These are phyloP conservation scores for Porites rus DNA, from an alignment of 92 coral and sea anemone genomes.

Conservation along the genomic window DNA sequence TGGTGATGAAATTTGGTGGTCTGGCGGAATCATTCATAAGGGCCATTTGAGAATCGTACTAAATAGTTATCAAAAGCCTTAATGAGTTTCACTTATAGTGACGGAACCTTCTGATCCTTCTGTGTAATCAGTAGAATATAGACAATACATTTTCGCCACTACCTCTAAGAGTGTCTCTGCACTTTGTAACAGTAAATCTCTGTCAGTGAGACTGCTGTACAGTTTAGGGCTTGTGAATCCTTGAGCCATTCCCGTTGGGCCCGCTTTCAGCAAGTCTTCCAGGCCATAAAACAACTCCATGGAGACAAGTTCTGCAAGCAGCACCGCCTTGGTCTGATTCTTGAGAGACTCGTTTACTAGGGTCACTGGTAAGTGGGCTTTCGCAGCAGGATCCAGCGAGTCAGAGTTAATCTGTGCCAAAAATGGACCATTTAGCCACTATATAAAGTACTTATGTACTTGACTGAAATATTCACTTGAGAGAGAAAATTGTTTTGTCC, in stretches of 20 bases:
- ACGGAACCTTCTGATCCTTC: not conserved
- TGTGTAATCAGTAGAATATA: not conserved
- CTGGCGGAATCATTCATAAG: too few species aligned
- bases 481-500: too few species aligned
- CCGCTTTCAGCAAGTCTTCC: conserved; percentile 77
- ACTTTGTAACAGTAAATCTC: conserved; percentile 82
- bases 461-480: not conserved
- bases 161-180: conserved; percentile 93
- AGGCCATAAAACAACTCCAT: conserved; percentile 91
- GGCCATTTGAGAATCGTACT: too few species aligned
- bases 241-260: conserved; percentile 53
- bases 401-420: conserved; percentile 16
- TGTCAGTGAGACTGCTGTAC: conserved; percentile 65
- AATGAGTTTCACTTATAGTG: not conserved
- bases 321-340: conserved; percentile 89
- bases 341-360: conserved; percentile 67
- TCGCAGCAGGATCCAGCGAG: not conserved
- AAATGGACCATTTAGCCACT: too few species aligned
- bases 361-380: conserved; percentile 9
- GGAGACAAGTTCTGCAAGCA: conserved; percentile 83
- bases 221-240: conserved; percentile 65
- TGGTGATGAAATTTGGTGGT: too few species aligned
- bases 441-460: too few species aligned
- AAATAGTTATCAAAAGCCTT: too few species aligned
- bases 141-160: not conserved